Base-by-base conservation (phyloP, 1,140 invertebrate genomes). In the Coelopa frigida region DNA sequence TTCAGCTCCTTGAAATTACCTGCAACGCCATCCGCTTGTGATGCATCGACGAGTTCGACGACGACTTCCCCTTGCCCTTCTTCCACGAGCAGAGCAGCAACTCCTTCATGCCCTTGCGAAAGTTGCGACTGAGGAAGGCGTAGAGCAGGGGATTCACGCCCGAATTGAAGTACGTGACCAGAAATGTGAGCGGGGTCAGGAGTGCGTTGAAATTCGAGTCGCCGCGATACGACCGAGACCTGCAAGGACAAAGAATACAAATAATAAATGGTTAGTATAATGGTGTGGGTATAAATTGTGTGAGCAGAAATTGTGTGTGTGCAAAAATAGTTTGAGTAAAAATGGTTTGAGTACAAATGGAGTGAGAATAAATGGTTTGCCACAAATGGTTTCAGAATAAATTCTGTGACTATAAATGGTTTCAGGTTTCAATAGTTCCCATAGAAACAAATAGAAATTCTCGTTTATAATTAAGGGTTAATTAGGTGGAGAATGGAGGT, bases 111-210 rank as follows among this genome's bases (percentile, higher is more conserved):
- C 79, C 80, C 58, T 80, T 80, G 38, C 81, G 75, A 60, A 85
- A 85, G 58, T 85, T 85, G 40, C 83, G 80, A 1, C 86, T 89
- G 33, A 91, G 74, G 60, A 90, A 84, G 3, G 87, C 87, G 67
- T 92, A 92, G 4, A 91, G 75, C 32, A 91, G 70, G 2, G 87
- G 87, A 71, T 91, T 91, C 44, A 90, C 76, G 24, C 83, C 87
- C 11, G 85, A 88, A 74, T 91, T 90, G 64, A 84, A 81, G 58
- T 89, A 92, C 27, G 87, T 81, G 50, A 89, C 78, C 32, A 91
- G 77, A 68, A 84, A 88, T 7, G 86, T 89, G n/a, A 85, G 73
- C 2, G 87, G 85, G 3, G 87, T 88, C 36, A 91, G 73, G 2
- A 89, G 70, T 12, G 82, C 78, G 58, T 82, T 84, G 57, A 85